Conservation (phyloP, 2,797 vertebrate genomes). For the Meriones psammophilus region DNA sequence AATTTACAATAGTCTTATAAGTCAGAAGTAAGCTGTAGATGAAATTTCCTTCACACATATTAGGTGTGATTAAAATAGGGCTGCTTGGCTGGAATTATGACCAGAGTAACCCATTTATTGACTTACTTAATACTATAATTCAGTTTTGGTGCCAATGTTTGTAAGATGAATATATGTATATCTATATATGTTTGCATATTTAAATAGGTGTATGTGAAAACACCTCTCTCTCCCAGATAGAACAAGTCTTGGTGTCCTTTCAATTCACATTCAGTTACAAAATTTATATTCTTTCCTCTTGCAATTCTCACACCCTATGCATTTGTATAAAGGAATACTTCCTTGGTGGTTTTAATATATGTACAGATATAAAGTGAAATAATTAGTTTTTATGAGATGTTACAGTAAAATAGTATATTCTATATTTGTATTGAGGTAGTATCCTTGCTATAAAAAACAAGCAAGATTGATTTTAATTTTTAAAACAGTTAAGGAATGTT, state of each 20-base stretch:
- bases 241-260: neutral
- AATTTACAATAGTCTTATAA: neutral
- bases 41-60: neutral
- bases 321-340: constrained; percentile 7
- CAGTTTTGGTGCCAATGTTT: neutral
- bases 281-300: neutral
- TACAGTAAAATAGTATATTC: constrained; percentile 14
- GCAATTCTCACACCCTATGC: neutral
- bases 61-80: neutral
- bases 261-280: neutral
- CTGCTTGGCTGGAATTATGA: neutral
- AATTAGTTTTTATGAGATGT: constrained; percentile 28
- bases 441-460: constrained; percentile 42
- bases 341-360: neutral
- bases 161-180: neutral
- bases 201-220: neutral
- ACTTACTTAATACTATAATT: neutral
- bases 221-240: neutral
- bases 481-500: constrained; percentile 16
- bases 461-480: constrained; percentile 39
- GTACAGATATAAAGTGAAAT: constrained; percentile 50
- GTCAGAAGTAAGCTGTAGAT: neutral
- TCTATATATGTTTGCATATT: neutral
- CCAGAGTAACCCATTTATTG: neutral
- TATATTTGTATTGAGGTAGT: neutral